Evolutionary conservation across 2,113 vertebrate species (phyloP).

Genomic region (Andinoacara biseriatus): DNA sequence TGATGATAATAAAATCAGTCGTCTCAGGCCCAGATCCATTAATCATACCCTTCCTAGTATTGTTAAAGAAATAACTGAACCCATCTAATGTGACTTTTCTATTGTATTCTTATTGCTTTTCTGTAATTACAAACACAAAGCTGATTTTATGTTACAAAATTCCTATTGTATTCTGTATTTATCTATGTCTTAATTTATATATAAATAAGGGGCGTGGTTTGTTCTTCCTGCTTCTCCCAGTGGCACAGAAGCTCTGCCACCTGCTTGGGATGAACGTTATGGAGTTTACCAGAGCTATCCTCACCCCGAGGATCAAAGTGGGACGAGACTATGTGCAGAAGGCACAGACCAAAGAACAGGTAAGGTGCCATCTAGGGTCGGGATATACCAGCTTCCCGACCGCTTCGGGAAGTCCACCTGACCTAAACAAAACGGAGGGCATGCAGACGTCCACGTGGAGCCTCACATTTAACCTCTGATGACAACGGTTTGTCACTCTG

Average conservation of each 20-base stretch:
- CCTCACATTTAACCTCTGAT: background rate
- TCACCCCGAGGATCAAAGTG: conserved; percentile 96
- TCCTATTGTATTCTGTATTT: background rate
- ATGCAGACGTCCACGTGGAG: background rate
- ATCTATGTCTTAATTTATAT: background rate
- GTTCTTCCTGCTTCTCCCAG: conserved; percentile 67
- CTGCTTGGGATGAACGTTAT: conserved; percentile 97
- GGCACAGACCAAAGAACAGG: conserved; percentile 99
- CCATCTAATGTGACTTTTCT: too few species aligned
- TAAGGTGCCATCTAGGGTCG: conserved; percentile 43
- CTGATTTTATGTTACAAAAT: background rate
- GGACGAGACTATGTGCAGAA: conserved; percentile 98
- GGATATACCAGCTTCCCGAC: background rate
- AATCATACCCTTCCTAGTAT: too few species aligned
- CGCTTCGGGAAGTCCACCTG: background rate
- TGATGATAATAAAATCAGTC: background rate
- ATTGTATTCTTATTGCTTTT: too few species aligned
- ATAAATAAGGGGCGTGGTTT: background rate
- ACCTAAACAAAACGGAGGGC: background rate
- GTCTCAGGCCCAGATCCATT: background rate
- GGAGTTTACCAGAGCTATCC: conserved; percentile 98
- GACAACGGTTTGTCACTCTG: background rate
- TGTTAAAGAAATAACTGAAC: too few species aligned
- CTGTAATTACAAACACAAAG: background rate
- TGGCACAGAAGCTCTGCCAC: conserved; percentile 97